Base-by-base conservation (phyloP, 2,797 vertebrate species). In the Gymnoscopelus braueri region DNA sequence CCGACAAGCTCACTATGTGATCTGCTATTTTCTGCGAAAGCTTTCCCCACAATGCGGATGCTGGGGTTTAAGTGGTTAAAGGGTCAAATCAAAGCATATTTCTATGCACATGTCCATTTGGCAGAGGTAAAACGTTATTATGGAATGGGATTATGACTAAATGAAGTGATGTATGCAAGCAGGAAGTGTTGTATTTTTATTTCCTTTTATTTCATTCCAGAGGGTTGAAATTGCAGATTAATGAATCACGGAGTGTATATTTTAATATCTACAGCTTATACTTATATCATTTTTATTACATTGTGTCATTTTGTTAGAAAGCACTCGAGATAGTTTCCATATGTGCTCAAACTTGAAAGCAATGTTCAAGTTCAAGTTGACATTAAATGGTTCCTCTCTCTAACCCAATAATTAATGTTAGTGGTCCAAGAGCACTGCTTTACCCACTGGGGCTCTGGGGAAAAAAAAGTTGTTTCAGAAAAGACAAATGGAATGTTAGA, bases 401-500 rank as follows among this genome's bases (percentile, higher is more conserved):
- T 74, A 51, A 44, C 39, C 39, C 57, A 68, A 26, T 59, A 44
- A 44, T 44, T 44, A 44, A 44, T 44, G 39, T 44, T 44, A 44
- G 39, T 44, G 39, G 39, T 44, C 39, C 47, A 9, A 55, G 47
- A 77, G 49, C 39, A 69, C 62, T 58, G 65, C 62, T 60, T 65
- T 78, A 26, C 54, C n/a, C 55, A 65, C 39, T 44, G 2, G 6
- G 8, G 48, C 65, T 74, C 7, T 19, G 19, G 48, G 52, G n/a
- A 44, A 59, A 23, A 23, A 65, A 73, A 50, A 9, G 39, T 44
- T 71, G 58, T 53, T 49, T 69, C 80, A 4, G 47, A 89, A 87
- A 90, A 85, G 84, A 80, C 85, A 87, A 80, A 77, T 67, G 19
- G 81, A 83, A 83, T 78, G 67, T 74, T 73, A 66, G 65, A 74